phyloP scores from a whole-genome alignment of 2,797 vertebrate species.

The Antrozous pallidus region DNA sequence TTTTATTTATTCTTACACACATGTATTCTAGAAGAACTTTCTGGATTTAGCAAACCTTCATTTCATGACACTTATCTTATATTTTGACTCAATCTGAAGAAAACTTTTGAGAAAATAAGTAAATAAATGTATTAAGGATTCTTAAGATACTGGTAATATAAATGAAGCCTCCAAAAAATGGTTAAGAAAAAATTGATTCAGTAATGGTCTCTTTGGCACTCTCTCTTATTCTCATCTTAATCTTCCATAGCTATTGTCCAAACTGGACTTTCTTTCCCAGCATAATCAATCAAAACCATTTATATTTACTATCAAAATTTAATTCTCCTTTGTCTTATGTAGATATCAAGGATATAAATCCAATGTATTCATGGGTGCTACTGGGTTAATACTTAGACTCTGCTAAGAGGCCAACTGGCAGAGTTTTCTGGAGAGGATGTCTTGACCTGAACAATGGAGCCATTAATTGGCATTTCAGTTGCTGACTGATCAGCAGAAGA shows the following conservation, averaged over 20 bases:
- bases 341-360: neutral
- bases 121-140: neutral
- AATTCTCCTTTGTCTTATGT: neutral
- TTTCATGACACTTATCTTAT: neutral
- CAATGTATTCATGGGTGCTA: neutral
- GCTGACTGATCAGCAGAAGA: neutral
- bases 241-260: neutral
- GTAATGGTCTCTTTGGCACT: neutral
- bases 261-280: neutral
- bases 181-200: neutral
- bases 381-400: neutral
- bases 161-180: neutral
- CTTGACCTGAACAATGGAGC: neutral
- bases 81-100: neutral
- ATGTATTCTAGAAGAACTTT: neutral
- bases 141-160: neutral
- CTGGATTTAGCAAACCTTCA: neutral
- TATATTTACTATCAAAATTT: neutral
- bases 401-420: neutral
- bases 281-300: neutral
- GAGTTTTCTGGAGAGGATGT: neutral
- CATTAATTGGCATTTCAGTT: conserved; percentile 1
- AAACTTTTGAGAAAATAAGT: neutral
- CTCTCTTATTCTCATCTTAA: neutral
- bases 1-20: neutral